Conservation (phyloP, 2,797 vertebrate genomes). For the Anolis apletophallus region DNA sequence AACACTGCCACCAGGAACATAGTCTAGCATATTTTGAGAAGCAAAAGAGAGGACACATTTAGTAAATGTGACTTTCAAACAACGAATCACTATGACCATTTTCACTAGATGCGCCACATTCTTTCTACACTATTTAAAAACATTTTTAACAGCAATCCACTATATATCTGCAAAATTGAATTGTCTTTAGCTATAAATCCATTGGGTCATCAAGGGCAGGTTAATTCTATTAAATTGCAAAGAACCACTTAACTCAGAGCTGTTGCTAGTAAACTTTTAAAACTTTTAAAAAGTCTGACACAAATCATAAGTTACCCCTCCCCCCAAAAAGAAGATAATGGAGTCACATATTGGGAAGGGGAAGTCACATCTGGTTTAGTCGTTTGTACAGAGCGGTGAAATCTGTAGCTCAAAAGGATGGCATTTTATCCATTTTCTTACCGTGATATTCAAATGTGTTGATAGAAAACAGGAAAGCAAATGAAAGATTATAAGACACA, state of each 20-base stretch:
- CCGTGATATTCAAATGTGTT: not conserved
- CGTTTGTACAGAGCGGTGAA: not conserved
- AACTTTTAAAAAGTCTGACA: not conserved
- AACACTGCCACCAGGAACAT: not conserved
- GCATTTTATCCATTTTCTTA: not conserved
- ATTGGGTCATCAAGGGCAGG: not conserved
- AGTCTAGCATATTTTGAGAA: not conserved
- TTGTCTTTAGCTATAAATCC: not conserved
- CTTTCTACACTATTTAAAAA: not conserved
- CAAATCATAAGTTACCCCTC: not conserved
- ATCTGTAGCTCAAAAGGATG: not conserved
- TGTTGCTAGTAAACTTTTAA: not conserved
- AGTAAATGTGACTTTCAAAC: no score
- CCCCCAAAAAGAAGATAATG: not conserved
- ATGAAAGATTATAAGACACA: slow-evolving; percentile 23
- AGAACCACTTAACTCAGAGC: not conserved
- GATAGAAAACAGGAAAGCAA: slow-evolving; percentile 18
- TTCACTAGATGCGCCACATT: no score
- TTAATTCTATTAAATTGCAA: not conserved
- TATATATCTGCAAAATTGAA: slow-evolving; percentile 5
- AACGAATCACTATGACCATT: no score
- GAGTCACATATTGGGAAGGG: not conserved
- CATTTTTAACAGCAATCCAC: not conserved
- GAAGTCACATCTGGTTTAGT: not conserved
- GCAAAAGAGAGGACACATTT: not conserved